Percentiles rank a stretch among this genome's conserved stretches.
Evolutionary conservation across 1,140 invertebrate species (phyloP).

Genomic region (Condylostylus longicornis): DNA sequence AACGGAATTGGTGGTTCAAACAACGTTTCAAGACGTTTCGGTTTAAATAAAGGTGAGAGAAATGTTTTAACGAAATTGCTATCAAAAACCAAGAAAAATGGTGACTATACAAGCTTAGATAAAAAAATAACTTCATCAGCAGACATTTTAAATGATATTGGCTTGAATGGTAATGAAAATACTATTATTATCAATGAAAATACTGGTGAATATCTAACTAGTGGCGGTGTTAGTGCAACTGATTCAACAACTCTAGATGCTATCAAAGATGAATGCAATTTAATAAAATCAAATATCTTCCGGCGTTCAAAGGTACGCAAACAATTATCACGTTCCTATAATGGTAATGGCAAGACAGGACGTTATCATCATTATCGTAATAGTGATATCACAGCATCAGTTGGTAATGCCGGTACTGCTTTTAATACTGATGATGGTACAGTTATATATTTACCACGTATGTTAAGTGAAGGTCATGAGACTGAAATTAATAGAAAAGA

Average conservation of each 20-base stretch:
- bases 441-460: slow-evolving; percentile 8
- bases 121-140: not conserved
- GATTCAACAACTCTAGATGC: slow-evolving; percentile 24
- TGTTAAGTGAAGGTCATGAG: slow-evolving; percentile 7
- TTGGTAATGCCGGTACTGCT: too few species aligned
- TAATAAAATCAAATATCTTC: slow-evolving; percentile 19
- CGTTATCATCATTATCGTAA: slow-evolving; percentile 13
- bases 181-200: too few species aligned
- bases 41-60: not conserved
- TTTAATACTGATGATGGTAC: slow-evolving; percentile 19
- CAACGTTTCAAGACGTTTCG: not conserved
- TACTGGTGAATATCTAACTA: slow-evolving; percentile 25
- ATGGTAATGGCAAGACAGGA: slow-evolving; percentile 20
- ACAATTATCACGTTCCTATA: slow-evolving; percentile 28
- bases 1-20: too few species aligned
- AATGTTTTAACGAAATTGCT: slow-evolving; percentile 5
- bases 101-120: slow-evolving; percentile 7
- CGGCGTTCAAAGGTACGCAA: slow-evolving; percentile 24
- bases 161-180: slow-evolving; percentile 11
- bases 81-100: slow-evolving; percentile 5
- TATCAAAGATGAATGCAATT: slow-evolving; percentile 17
- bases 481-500: not conserved
- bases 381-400: too few species aligned
- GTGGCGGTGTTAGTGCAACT: slow-evolving; percentile 23
- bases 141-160: not conserved